Evolutionary conservation across 2,888 invertebrate genomes (phyloP).

Genomic region (Drosophila hamatofila): DNA sequence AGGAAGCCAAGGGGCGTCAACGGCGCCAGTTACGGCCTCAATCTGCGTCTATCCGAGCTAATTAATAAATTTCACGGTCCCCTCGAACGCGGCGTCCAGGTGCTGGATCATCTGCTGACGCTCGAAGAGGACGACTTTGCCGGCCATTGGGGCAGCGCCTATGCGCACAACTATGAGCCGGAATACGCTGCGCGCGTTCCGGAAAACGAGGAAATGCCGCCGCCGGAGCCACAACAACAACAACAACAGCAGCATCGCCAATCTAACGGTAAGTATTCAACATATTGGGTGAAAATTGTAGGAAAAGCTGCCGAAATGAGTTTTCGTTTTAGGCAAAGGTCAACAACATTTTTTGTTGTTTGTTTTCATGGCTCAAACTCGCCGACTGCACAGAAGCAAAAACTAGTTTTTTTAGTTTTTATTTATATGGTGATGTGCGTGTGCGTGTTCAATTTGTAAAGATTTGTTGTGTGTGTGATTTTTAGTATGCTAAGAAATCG

Average conservation of each 20-base stretch:
- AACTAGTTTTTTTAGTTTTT: constrained; percentile 66
- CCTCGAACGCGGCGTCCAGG: constrained; percentile 86
- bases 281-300: constrained; percentile 37
- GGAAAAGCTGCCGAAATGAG: constrained; percentile 37
- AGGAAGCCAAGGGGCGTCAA: constrained; percentile 77
- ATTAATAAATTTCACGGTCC: constrained; percentile 85
- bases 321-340: constrained; percentile 48
- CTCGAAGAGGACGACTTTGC: constrained; percentile 85
- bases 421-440: constrained; percentile 12
- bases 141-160: constrained; percentile 84
- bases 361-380: constrained; percentile 22
- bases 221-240: constrained; percentile 54
- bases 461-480: constrained; percentile 13
- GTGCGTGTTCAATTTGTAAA: constrained; percentile 25
- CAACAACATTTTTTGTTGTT: constrained; percentile 49
- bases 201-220: constrained; percentile 66
- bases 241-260: constrained; percentile 42
- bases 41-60: constrained; percentile 88
- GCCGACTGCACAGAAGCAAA: constrained; percentile 37
- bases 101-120: constrained; percentile 90
- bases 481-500: constrained; percentile 58
- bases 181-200: constrained; percentile 70
- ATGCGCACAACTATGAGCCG: constrained; percentile 83
- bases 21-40: constrained; percentile 72
- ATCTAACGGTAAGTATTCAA: constrained; percentile 48